Percentiles rank a stretch among this genome's conserved stretches.
Evolutionary conservation across 2,888 invertebrate species (phyloP).

Genomic region (Athalia rosae): DNA sequence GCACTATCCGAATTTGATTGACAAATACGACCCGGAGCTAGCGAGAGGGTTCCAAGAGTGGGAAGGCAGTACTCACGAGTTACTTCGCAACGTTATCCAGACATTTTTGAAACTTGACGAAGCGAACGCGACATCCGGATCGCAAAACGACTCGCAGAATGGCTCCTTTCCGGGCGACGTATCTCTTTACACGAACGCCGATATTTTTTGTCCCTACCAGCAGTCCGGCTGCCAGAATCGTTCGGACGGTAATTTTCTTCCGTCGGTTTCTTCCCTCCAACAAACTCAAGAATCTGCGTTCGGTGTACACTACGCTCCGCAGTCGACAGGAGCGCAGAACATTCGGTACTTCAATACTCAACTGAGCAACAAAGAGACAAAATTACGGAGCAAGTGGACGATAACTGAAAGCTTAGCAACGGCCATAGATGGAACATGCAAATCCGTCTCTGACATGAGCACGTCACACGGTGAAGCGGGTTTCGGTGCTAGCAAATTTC

Average conservation of each 20-base stretch:
- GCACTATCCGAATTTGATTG: slow-evolving; percentile 61
- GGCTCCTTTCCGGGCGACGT: slow-evolving; percentile 68
- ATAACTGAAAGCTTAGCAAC: slow-evolving; percentile 62
- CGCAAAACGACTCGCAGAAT: slow-evolving; percentile 50
- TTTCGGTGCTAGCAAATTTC: slow-evolving; percentile 50
- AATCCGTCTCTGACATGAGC: slow-evolving; percentile 54
- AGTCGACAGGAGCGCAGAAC: slow-evolving; percentile 49
- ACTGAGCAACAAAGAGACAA: slow-evolving; percentile 62
- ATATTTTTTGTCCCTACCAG: slow-evolving; percentile 53
- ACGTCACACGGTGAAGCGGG: slow-evolving; percentile 51
- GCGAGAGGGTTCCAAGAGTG: slow-evolving; percentile 60
- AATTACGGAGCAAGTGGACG: slow-evolving; percentile 67
- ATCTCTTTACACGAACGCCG: slow-evolving; percentile 62
- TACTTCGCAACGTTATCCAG: slow-evolving; percentile 61
- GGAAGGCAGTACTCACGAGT: slow-evolving; percentile 62
- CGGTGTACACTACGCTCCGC: slow-evolving; percentile 48
- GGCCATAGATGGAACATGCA: slow-evolving; percentile 50
- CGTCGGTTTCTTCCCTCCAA: slow-evolving; percentile 31
- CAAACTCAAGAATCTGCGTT: slow-evolving; percentile 47
- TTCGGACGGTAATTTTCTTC: slow-evolving; percentile 24
- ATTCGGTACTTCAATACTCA: slow-evolving; percentile 52
- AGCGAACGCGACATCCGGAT: slow-evolving; percentile 32
- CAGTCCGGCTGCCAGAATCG: slow-evolving; percentile 46
- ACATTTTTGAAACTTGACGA: slow-evolving; percentile 62
- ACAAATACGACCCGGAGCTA: slow-evolving; percentile 61